Conservation (phyloP, 2,888 invertebrate genomes). For the Drosophila atroscutellata region DNA sequence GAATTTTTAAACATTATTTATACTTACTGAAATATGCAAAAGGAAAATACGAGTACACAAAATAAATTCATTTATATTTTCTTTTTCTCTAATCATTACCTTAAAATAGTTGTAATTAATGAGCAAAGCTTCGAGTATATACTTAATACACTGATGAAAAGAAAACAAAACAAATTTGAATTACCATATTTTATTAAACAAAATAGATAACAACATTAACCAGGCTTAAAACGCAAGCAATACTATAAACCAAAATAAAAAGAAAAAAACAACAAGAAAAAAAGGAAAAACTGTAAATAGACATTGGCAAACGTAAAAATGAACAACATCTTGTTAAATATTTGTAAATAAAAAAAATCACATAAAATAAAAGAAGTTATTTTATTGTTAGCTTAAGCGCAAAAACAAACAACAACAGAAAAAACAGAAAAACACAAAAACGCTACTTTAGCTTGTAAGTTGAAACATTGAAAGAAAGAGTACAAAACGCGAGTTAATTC, state of each 20-base stretch:
- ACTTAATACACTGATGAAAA: conserved; percentile 19
- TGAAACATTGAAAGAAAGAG: conserved; percentile 69
- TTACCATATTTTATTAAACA: conserved; percentile 35
- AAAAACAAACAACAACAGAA: conserved; percentile 4
- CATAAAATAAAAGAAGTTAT: conserved; percentile 10
- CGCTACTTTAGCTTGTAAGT: conserved; percentile 52
- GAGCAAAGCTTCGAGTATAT: conserved; percentile 17
- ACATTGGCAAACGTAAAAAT: conserved; percentile 10
- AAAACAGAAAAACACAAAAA: conserved; percentile 8
- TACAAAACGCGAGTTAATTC: conserved; percentile 74
- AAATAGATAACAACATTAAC: conserved; percentile 42
- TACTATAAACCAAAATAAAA: conserved; percentile 59
- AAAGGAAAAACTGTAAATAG: conserved; percentile 28
- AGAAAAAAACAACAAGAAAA: conserved; percentile 24
- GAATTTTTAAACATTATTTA: conserved; percentile 33
- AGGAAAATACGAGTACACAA: conserved; percentile 27
- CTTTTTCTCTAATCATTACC: conserved; percentile 19
- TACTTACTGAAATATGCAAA: conserved; percentile 38
- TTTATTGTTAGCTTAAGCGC: conserved; percentile 28
- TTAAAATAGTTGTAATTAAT: conserved; percentile 30
- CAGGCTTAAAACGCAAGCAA: conserved; percentile 70
- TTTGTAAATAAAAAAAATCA: conserved; percentile 41
- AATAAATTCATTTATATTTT: conserved; percentile 21
- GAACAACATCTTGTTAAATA: conserved; percentile 42
- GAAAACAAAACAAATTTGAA: conserved; percentile 30